Evolutionary conservation across 2,888 invertebrate genomes (phyloP), one percentile per base, ranked within the genome.

Genomic region (Biston betularia): DNA sequence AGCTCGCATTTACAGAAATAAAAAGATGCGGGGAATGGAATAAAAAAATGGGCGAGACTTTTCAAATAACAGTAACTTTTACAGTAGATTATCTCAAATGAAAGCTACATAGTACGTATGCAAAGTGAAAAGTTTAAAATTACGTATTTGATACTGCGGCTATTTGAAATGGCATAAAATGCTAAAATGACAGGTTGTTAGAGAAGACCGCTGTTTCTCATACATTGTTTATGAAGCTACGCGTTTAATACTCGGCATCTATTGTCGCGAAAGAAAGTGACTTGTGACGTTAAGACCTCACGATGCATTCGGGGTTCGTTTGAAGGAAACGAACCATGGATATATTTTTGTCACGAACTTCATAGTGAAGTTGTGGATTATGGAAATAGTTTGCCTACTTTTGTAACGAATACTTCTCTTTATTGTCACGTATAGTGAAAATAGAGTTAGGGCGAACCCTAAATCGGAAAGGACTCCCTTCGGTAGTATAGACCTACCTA

Each of bases 141-240:
- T 59, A 60, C 54, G 60, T 60, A 69, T 64, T 50, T 58, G 14
- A 57, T 44, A 44, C 58, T 58, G 35, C 38, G 12, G 81, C 78
- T 82, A 83, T 89, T 86, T 80, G 72, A 79, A 79, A 78, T 68
- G 61, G 59, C 78, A 79, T 85, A 86, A 86, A 85, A 78, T 77
- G 74, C 78, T 79, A 79, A 80, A 80, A 81, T 81, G 72, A 75
- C 77, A 63, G 66, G 70, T 79, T 74, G 63, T 68, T 72, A 69
- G 74, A 81, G 76, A 79, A 63, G 59, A 49, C 48, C 71, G 67
- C 65, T 73, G 74, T 77, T 74, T 60, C 63, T 57, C 76, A 73
- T 79, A 78, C 86, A 86, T 85, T 86, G 85, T 86, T 84, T 85
- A 81, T 79, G 79, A 82, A 83, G 84, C 80, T 79, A 79, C 79